phyloP scores from a whole-genome alignment of 2,888 invertebrate genomes.

The Pogonocherus hispidulus region DNA sequence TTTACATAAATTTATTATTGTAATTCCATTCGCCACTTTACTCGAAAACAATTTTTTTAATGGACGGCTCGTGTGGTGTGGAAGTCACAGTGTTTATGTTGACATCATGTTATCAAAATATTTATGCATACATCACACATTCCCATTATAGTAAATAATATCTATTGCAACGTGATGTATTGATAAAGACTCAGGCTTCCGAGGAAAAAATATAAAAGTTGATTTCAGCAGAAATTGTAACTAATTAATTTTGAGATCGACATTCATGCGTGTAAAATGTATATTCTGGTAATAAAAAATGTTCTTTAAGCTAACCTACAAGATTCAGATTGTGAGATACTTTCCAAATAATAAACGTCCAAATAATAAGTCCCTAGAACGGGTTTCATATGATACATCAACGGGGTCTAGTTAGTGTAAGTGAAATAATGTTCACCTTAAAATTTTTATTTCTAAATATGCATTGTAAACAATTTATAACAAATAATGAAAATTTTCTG shows the following conservation, averaged over 20 bases:
- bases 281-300: neutral
- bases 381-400: too few species aligned
- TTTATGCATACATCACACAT: conserved; percentile 19
- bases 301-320: too few species aligned
- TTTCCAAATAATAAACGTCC: too few species aligned
- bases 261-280: too few species aligned
- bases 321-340: too few species aligned
- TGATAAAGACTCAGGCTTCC: conserved; percentile 11
- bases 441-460: too few species aligned
- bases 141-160: conserved; percentile 21
- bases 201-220: neutral
- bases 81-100: conserved; percentile 26
- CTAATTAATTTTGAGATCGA: too few species aligned
- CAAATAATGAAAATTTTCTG: too few species aligned
- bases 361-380: too few species aligned
- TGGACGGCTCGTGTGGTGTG: conserved; percentile 19
- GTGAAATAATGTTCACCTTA: too few species aligned
- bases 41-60: conserved; percentile 7
- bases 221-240: neutral
- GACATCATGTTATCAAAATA: conserved; percentile 21
- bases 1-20: conserved; percentile 31
- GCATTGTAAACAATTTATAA: too few species aligned
- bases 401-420: too few species aligned
- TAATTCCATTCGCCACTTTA: conserved; percentile 17
- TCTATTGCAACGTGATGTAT: conserved; percentile 3